Evolutionary conservation across 2,888 invertebrate species (phyloP), one percentile per base, ranked within the genome.

Genomic region (Osmoderma eremita): DNA sequence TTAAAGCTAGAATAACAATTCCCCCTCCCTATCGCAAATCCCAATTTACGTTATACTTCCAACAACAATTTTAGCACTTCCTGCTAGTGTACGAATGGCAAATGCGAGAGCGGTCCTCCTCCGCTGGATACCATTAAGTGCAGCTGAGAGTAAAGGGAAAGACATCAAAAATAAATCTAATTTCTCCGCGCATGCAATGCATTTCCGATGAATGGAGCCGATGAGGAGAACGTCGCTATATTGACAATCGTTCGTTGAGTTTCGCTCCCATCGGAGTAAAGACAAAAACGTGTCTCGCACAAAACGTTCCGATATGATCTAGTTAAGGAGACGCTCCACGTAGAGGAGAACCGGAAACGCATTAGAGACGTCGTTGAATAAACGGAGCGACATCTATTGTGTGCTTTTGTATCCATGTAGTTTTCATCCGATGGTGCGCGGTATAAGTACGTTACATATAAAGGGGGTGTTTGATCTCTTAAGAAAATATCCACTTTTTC

Each of bases 141-240:
- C 53, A 53, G 8, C 53, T 53, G 13, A 53, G 18, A 53, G 53
- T 12, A 53, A 53, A 53, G 36, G 38, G 53, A 39, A 53, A 72
- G 70, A 73, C 72, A 72, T 71, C 70, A 73, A 71, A 62, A 74
- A 72, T 75, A 75, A 75, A 75, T 73, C 73, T 72, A 74, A 74
- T 74, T 74, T 74, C 71, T 71, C 51, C 30, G 30, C 30, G 68
- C 71, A 70, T 71, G 72, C 73, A 74, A 74, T 74, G 71, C 73
- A 70, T 70, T 72, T 71, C 54, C 30, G 3, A 30, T 62, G 67
- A 72, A 69, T 68, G 71, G 63, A 53, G n/a, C n/a, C 65, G 71
- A 68, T 70, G 68, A 67, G 18, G 53, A 51, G 4, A 15, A 38
- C 53, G 38, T 5, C 24, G 50, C 22, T 13, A 63, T 67, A 71